Conservation (phyloP, 2,797 vertebrate genomes). For the Calcarius lapponicus region DNA sequence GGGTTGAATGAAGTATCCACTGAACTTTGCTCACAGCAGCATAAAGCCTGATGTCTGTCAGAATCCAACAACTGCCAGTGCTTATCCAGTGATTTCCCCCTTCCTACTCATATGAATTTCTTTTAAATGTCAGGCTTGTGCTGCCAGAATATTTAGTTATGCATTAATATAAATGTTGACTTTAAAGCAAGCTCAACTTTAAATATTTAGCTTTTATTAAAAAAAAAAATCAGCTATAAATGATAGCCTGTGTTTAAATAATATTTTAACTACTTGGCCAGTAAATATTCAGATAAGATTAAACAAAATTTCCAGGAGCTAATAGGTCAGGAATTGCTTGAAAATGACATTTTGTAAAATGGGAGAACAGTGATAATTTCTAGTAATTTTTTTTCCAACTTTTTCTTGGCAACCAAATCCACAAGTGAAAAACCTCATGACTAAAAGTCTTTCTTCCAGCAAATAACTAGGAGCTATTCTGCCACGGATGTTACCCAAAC, state of each 20-base stretch:
- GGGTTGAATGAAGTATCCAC: background rate
- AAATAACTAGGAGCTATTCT: background rate
- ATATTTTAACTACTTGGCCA: background rate
- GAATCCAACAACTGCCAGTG: background rate
- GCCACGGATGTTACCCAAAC: rapidly evolving
- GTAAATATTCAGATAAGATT: background rate
- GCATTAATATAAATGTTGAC: slow-evolving; percentile 7
- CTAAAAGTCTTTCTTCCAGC: background rate
- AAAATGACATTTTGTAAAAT: background rate
- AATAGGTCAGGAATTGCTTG: background rate
- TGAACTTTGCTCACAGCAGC: background rate
- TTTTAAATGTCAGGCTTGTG: slow-evolving; percentile 3
- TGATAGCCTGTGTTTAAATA: background rate
- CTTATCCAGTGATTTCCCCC: background rate
- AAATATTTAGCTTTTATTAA: background rate
- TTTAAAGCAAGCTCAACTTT: slow-evolving; percentile 6
- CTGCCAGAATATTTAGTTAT: slow-evolving; percentile 19
- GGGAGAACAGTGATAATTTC: background rate
- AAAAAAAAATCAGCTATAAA: background rate
- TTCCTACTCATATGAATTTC: background rate
- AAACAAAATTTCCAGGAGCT: background rate
- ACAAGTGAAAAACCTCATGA: background rate
- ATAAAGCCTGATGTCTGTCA: background rate
- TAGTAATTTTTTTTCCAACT: background rate
- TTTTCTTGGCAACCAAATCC: background rate